These are phyloP conservation scores for Engystomops pustulosus DNA, from an alignment of 2,113 vertebrate genomes.

Conservation along the genomic window DNA sequence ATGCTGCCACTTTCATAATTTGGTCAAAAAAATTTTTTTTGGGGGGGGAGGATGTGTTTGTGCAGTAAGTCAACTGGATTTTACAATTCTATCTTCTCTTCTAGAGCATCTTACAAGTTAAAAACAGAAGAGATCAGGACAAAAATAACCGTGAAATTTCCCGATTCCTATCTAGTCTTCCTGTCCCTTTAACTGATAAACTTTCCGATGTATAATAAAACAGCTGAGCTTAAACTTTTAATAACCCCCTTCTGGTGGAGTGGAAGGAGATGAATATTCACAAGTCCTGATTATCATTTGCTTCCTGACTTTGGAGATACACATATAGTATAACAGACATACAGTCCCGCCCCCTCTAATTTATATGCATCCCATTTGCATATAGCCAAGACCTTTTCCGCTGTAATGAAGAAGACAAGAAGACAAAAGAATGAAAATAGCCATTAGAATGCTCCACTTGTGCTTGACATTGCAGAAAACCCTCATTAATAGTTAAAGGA, in stretches of 20 bases:
- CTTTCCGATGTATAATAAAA: too few relatives aligned
- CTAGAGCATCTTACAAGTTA: too few relatives aligned
- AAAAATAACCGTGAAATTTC: too few relatives aligned
- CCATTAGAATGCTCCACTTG: conserved; percentile 30
- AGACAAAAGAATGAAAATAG: conserved; percentile 46
- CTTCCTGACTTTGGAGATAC: conserved; percentile 2
- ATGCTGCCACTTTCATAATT: too few relatives aligned
- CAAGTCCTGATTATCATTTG: conserved; percentile 30
- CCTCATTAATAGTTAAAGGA: conserved; percentile 52
- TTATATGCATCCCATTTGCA: conserved; percentile 41
- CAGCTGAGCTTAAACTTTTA: not conserved
- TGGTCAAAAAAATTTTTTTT: too few relatives aligned
- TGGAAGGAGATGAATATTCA: not conserved
- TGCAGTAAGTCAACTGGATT: too few relatives aligned
- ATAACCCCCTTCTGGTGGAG: not conserved
- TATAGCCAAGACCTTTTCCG: conserved; percentile 5
- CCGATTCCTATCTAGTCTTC: too few relatives aligned
- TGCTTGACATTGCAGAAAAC: conserved; percentile 51
- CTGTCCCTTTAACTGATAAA: too few relatives aligned
- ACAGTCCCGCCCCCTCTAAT: conserved; percentile 2
- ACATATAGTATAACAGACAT: conserved; percentile 32
- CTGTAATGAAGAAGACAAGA: conserved; percentile 43
- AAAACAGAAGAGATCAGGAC: too few relatives aligned
- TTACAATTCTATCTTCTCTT: too few relatives aligned
- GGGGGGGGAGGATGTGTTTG: too few relatives aligned